Base-by-base conservation (phyloP, 2,797 vertebrate species). In the Darevskia nairensis region DNA sequence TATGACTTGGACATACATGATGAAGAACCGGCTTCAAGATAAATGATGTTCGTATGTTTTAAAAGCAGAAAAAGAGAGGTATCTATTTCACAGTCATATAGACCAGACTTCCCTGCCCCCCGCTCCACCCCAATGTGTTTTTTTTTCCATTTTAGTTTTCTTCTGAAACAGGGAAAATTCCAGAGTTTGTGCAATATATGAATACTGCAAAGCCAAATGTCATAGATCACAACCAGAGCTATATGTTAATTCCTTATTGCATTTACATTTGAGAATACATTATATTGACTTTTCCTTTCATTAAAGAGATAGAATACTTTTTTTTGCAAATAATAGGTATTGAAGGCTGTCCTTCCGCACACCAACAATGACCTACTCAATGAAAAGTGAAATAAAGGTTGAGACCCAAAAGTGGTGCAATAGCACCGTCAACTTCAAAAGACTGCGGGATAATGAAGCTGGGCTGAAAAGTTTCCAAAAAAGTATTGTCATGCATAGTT, bases 121-220 rank as follows among this genome's bases (percentile, higher is more conserved):
- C 13, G 3, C 29, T 92, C 93, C 44, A 15, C 82, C 76, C n/a
- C 90, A 32, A 89, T 92, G 92, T 95, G 61, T 93, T 74, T 89
- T 91, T 87, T 85, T 91, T 41, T 87, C 84, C 6, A 5, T 92
- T 69, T 92, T 93, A 86, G 94, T 95, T 93, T 94, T 72, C 15
- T 55, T 55, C 89, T 92, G 81, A 86, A 93, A 84, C 85, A 95
- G 93, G 84, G 89, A 95, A 95, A 95, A 94, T 91, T 46, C 68
- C 85, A 94, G 88, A 94, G 91, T 94, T 92, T 94, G 90, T 95
- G 92, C 90, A 95, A 93, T 96, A 94, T 94, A 90, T 94, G 93
- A 92, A 91, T 92, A 94, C 80, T 94, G 91, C 93, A 93, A 94
- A 96, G 85, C 87, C 95, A 95, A 96, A 96, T 95, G 93, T 95